Base-by-base conservation (phyloP, 2,888 invertebrate genomes). In the Orthosia incerta region DNA sequence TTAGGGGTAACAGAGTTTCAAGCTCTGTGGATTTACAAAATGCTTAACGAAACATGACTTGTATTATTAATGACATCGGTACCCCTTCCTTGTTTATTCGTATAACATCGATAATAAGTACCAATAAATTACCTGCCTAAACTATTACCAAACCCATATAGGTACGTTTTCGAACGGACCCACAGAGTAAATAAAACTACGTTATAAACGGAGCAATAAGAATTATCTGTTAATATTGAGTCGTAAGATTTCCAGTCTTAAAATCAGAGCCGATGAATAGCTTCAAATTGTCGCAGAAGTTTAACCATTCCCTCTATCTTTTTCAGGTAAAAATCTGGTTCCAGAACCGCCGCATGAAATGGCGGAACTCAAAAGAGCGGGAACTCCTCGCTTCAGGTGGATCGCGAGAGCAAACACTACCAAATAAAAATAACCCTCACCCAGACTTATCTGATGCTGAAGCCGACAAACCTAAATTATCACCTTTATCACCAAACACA, bases 301-400 rank as follows among this genome's bases (percentile, higher is more conserved):
- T 5, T 67, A 67, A 79, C 51, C 16, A 18, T 2, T 5, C 0
- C 0, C 0, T 55, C 20, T 39, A 45, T 86, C 68, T 76, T 87
- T 76, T 80, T 82, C 95, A 97, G 97, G 97, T 97, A 67, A 97
- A 97, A 94, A 97, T 97, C 87, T 97, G 97, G 97, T 99, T 99
- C 95, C 99, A 99, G 97, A 99, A 99, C 93, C 98, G 99, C 0
- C 98, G 99, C 71, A 99, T 99, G 99, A 99, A 99, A 94, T 99
- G 99, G 99, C 97, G 99, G 70, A 99, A 99, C 95, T 99, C 99
- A 7, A 99, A 99, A 95, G 99, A 99, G 93, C 97, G 99, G 50
- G 99, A 99, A 94, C 97, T 99, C 0, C 96, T 99, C 39, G 99
- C 99, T 0, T 98, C 98, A 26, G 99, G 99, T 0, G 99, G 99